Percentiles rank a stretch among this genome's conserved stretches.
Conservation (phyloP, 1,140 invertebrate genomes). For the Ruditapes philippinarum region DNA sequence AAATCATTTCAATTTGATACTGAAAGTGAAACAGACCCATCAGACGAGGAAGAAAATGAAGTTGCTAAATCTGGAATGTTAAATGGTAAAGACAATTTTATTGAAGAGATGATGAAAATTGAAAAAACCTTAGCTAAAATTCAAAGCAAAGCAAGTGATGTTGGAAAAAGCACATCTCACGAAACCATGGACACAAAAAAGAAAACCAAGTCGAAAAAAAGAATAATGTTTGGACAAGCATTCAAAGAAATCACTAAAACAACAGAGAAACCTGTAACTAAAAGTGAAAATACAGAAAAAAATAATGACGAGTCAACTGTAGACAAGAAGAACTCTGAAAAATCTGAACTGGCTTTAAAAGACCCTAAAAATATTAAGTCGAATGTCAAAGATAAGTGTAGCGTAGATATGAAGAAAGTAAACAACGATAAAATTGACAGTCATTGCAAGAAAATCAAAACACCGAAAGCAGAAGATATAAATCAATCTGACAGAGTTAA, state of each 20-base stretch:
- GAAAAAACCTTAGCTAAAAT: constrained; percentile 33
- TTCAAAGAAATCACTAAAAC: constrained; percentile 54
- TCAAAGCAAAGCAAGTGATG: constrained; percentile 18
- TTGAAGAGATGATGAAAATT: constrained; percentile 53
- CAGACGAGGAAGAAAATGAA: constrained; percentile 12
- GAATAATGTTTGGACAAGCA: constrained; percentile 26
- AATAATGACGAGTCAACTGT: background rate
- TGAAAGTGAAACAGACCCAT: background rate
- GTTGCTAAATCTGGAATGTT: background rate
- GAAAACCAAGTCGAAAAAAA: constrained; percentile 47
- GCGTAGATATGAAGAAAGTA: background rate
- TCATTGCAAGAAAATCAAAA: background rate
- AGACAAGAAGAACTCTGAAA: no score
- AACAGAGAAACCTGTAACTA: constrained; percentile 22
- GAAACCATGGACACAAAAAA: background rate
- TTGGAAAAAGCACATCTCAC: background rate
- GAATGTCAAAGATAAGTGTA: background rate
- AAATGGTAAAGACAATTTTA: constrained; percentile 38
- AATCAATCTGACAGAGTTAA: background rate
- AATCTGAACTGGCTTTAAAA: background rate
- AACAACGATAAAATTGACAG: background rate
- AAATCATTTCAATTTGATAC: constrained; percentile 26
- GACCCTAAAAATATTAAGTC: background rate
- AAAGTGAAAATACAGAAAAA: background rate
- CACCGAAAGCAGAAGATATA: background rate